Evolutionary conservation across 2,113 vertebrate species (phyloP).

Genomic region (Thunnus thynnus): DNA sequence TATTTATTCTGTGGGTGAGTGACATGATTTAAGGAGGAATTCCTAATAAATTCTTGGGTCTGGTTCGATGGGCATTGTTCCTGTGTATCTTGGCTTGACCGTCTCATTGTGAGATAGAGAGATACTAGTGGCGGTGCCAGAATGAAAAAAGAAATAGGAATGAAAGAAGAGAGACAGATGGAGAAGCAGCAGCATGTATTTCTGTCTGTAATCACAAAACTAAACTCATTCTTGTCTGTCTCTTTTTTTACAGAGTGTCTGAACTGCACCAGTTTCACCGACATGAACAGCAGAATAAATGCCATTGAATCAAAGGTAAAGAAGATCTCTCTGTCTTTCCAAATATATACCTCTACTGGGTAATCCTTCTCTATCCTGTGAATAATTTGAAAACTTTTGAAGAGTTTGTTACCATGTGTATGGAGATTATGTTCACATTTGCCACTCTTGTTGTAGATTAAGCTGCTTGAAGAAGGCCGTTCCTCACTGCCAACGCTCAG

Average conservation of each 20-base stretch:
- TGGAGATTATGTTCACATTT: background rate
- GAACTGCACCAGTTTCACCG: constrained; percentile 91
- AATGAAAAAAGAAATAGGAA: constrained; percentile 29
- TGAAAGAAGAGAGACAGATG: constrained; percentile 29
- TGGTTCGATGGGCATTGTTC: constrained; percentile 59
- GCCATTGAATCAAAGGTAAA: constrained; percentile 92
- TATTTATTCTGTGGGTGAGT: constrained; percentile 66
- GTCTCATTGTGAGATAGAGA: constrained; percentile 32
- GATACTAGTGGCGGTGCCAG: constrained; percentile 18
- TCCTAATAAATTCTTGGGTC: constrained; percentile 52
- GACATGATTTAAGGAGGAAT: constrained; percentile 69
- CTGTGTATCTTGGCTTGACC: constrained; percentile 62
- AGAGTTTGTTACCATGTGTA: background rate
- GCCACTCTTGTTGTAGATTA: constrained; percentile 83
- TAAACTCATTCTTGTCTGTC: constrained; percentile 13
- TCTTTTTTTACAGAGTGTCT: constrained; percentile 88
- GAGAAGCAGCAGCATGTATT: background rate
- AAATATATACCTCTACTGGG: no score
- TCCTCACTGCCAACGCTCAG: constrained; percentile 68
- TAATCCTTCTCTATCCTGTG: background rate
- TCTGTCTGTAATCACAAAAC: constrained; percentile 30
- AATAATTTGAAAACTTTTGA: background rate
- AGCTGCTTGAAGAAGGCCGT: constrained; percentile 83
- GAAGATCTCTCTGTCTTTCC: background rate
- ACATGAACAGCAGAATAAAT: constrained; percentile 90